phyloP scores from a whole-genome alignment of 2,113 vertebrate species.

The Gadus chalcogrammus region DNA sequence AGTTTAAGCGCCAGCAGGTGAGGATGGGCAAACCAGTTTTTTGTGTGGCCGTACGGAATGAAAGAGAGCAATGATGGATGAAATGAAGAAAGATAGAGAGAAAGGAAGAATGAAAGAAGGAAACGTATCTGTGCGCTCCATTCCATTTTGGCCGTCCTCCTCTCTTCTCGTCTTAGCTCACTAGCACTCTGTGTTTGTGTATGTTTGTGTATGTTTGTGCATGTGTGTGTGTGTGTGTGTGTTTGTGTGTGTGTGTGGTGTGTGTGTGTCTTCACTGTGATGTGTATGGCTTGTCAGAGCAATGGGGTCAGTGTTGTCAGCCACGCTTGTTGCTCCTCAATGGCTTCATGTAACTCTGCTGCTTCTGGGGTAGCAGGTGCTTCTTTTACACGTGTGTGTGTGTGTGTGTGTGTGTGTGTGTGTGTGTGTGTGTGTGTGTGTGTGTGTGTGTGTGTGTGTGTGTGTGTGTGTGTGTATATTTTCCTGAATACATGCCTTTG shows the following conservation, averaged over 20 bases:
- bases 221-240: background rate
- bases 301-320: conserved; percentile 68
- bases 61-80: background rate
- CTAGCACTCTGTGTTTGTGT: no score
- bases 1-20: background rate
- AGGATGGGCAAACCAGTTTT: background rate
- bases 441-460: background rate
- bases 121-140: background rate
- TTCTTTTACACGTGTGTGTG: background rate
- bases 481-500: background rate
- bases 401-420: background rate
- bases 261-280: conserved; percentile 46
- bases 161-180: no score
- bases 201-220: no score
- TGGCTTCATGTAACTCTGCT: conserved; percentile 48
- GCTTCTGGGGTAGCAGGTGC: conserved; percentile 29
- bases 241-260: background rate
- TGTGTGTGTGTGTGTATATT: background rate
- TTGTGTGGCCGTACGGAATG: background rate
- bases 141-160: no score
- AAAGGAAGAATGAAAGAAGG: background rate
- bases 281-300: conserved; percentile 69
- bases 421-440: background rate
- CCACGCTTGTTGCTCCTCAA: conserved; percentile 54
- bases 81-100: background rate